These are phyloP conservation scores for Halichondria panicea DNA, from an alignment of 37 sponge, comb jelly and placozoan species.

Conservation along the genomic window DNA sequence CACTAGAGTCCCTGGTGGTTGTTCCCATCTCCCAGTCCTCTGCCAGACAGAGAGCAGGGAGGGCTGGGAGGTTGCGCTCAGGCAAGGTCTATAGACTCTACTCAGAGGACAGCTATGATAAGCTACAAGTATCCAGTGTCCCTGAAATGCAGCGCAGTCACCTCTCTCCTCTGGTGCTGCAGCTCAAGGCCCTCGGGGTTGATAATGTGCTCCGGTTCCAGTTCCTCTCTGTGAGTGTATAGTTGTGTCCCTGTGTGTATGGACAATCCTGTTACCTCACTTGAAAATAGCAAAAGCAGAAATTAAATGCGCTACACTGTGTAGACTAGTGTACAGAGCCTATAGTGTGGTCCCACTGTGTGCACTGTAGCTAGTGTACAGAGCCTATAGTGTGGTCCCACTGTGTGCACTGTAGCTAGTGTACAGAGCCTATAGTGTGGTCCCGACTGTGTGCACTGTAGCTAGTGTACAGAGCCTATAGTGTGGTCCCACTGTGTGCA, in stretches of 20 bases:
- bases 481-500: too few species aligned
- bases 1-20: conserved; percentile 79
- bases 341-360: too few species aligned
- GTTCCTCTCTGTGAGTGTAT: conserved; percentile 79
- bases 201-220: conserved; percentile 90
- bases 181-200: conserved; percentile 88
- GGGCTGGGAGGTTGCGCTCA: conserved; percentile 90
- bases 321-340: too few species aligned
- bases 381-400: too few species aligned
- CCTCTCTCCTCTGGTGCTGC: conserved; percentile 83
- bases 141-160: conserved; percentile 85
- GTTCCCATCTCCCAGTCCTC: conserved; percentile 89
- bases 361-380: too few species aligned
- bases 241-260: not conserved
- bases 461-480: too few species aligned
- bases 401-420: too few species aligned
- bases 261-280: too few species aligned
- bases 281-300: too few species aligned
- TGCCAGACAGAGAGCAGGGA: conserved; percentile 84
- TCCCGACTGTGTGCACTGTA: too few species aligned
- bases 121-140: conserved; percentile 48
- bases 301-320: too few species aligned
- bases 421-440: too few species aligned
- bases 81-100: conserved; percentile 83
- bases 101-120: conserved; percentile 66